Percentiles rank a stretch among this genome's conserved stretches.
These are phyloP conservation scores for Lepidocolaptes lacrymiger DNA, from an alignment of 2,797 vertebrate species.

Conservation along the genomic window DNA sequence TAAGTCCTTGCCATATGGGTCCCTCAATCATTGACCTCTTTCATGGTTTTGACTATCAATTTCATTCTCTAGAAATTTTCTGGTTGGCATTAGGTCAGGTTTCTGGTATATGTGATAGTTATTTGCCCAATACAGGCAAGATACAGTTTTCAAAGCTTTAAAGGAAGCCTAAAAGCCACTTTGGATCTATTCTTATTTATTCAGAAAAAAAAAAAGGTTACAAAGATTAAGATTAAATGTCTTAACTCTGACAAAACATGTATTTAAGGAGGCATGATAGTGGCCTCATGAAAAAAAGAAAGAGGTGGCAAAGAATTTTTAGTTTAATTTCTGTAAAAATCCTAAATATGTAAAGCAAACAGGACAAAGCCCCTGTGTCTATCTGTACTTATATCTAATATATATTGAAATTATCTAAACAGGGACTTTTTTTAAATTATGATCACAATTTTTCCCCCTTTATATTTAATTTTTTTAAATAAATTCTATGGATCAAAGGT, in stretches of 20 bases:
- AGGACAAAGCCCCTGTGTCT: neutral
- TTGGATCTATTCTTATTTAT: neutral
- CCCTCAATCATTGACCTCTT: neutral
- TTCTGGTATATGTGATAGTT: neutral
- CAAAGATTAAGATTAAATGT: neutral
- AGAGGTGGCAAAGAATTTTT: neutral
- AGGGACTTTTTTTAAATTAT: neutral
- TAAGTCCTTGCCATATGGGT: neutral
- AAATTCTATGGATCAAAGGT: neutral
- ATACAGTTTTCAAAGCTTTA: neutral
- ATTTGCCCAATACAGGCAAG: neutral
- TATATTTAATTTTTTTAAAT: neutral
- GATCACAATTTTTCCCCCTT: neutral
- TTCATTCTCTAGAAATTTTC: neutral
- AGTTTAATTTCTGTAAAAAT: neutral
- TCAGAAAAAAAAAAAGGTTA: neutral
- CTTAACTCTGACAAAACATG: neutral
- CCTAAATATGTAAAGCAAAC: neutral
- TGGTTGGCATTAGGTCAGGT: neutral
- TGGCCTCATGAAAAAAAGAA: neutral
- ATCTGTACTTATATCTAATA: neutral
- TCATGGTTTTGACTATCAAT: neutral
- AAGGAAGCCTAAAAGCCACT: neutral
- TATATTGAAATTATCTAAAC: neutral
- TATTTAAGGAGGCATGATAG: neutral